Base-by-base conservation (phyloP, 2,113 vertebrate genomes). In the Nothocercus nigrocapillus region DNA sequence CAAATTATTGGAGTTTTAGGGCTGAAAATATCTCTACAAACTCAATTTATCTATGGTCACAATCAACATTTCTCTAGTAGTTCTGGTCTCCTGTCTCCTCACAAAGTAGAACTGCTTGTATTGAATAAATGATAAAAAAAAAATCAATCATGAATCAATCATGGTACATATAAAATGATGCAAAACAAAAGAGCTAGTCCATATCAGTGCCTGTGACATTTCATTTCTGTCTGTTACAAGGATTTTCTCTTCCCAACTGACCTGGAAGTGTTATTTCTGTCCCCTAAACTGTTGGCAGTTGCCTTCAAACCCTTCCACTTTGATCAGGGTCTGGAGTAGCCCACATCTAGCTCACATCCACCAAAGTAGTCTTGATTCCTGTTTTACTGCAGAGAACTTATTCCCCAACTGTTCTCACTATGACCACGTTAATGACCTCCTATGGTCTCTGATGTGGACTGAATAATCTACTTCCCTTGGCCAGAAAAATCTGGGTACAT, bases 11-110 rank as follows among this genome's bases (percentile, higher is more conserved):
- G 13, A 69, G 9, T 63, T 92, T 91, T 34, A 66, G 45, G 62
- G 38, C 1, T 34, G 49, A 85, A 76, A 86, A 18, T 6, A 86
- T 21, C 34, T 77, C 24, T 66, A 59, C 49, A 70, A 64, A 80
- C 12, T 38, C 38, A 42, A 11, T 74, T 87, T 87, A 10, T 62
- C 40, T 28, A 16, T 16, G 5, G 11, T 18, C 56, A 51, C 27
- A 78, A 38, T 2, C 3, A 21, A 22, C 63, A 4, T 44, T 83
- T 72, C 44, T 68, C 13, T 42, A 44, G 14, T n/a, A 76, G 28
- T 25, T 76, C 53, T 44, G 42, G 15, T n/a, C 49, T 53, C n/a
- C 36, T 0, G 0, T 10, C 1, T 0, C 19, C 72, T 63, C 13
- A 59, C 28, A 54, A 77, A 51, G 10, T 47, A 11, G 5, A 89